phyloP scores from a whole-genome alignment of 1,140 invertebrate genomes.

The Drosophila parvula region DNA sequence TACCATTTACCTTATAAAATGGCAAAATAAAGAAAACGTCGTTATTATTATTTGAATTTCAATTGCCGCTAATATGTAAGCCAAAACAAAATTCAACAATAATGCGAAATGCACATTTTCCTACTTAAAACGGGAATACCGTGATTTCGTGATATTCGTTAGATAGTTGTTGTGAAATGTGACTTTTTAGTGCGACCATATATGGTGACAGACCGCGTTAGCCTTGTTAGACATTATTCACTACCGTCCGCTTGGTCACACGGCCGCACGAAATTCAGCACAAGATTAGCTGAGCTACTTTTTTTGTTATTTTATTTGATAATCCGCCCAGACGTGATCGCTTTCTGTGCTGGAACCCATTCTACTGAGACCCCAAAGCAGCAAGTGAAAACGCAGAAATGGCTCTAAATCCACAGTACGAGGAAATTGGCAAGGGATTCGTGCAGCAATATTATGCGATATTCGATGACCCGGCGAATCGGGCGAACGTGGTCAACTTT shows the following conservation, averaged over 20 bases:
- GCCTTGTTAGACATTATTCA: not conserved
- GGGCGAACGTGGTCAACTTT: slow-evolving; percentile 93
- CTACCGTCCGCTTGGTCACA: not conserved
- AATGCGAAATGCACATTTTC: too few species aligned
- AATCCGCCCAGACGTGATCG: slow-evolving; percentile 11
- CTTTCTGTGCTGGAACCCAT: slow-evolving; percentile 14
- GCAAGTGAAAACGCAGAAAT: slow-evolving; percentile 84
- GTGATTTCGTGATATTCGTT: too few species aligned
- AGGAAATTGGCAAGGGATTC: slow-evolving; percentile 96
- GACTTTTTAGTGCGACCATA: slow-evolving; percentile 1
- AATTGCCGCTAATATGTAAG: too few species aligned
- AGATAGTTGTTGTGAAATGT: not conserved
- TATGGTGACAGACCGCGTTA: too few species aligned
- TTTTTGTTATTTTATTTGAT: slow-evolving; percentile 17
- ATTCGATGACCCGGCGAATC: slow-evolving; percentile 94
- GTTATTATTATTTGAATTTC: too few species aligned
- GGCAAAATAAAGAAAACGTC: too few species aligned
- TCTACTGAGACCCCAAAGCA: not conserved
- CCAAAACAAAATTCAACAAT: too few species aligned
- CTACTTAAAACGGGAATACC: too few species aligned
- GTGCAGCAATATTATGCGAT: slow-evolving; percentile 96
- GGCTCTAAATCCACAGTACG: slow-evolving; percentile 95
- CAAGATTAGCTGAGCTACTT: not conserved
- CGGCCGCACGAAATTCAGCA: not conserved
- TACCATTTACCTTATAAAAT: too few species aligned